Conservation (phyloP, 2,797 vertebrate genomes). For the Hoplostethus mediterraneus region DNA sequence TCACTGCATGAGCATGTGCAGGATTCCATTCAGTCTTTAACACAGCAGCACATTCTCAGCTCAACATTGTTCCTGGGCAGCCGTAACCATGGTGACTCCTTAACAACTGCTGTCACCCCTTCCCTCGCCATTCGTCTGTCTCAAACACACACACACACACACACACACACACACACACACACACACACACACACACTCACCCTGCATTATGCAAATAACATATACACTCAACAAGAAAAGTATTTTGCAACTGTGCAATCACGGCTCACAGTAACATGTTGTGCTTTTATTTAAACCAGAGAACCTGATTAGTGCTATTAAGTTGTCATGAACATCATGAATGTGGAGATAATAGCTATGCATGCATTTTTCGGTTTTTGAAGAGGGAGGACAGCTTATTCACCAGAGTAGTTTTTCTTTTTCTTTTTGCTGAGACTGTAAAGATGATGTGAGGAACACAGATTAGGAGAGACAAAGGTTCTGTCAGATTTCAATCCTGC, state of each 20-base stretch:
- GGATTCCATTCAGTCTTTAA: conserved; percentile 60
- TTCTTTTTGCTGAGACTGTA: conserved; percentile 15
- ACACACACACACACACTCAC: conserved; percentile 19
- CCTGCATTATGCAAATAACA: conserved; percentile 29
- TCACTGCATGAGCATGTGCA: conserved; percentile 26
- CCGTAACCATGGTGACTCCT: conserved; percentile 82
- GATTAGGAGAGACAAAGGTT: conserved; percentile 8
- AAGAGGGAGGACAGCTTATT: too few species aligned
- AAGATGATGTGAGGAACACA: conserved; percentile 1
- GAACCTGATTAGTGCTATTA: too few species aligned
- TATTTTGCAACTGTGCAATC: conserved; percentile 31
- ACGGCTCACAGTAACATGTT: too few species aligned
- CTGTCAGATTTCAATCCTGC: not conserved
- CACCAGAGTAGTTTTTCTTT: too few species aligned
- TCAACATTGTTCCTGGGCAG: conserved; percentile 71
- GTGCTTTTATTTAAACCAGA: too few species aligned
- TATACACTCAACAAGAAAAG: conserved; percentile 16
- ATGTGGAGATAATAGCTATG: too few species aligned
- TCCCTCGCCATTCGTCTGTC: conserved; percentile 48
- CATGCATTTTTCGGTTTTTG: too few species aligned
- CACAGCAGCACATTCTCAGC: conserved; percentile 60
- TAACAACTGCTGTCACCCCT: conserved; percentile 73
- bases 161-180: conserved; percentile 17
- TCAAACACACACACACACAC: conserved; percentile 21
- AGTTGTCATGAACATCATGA: too few species aligned